Evolutionary conservation across 2,888 invertebrate species (phyloP).

Genomic region (Acheta domesticus): DNA sequence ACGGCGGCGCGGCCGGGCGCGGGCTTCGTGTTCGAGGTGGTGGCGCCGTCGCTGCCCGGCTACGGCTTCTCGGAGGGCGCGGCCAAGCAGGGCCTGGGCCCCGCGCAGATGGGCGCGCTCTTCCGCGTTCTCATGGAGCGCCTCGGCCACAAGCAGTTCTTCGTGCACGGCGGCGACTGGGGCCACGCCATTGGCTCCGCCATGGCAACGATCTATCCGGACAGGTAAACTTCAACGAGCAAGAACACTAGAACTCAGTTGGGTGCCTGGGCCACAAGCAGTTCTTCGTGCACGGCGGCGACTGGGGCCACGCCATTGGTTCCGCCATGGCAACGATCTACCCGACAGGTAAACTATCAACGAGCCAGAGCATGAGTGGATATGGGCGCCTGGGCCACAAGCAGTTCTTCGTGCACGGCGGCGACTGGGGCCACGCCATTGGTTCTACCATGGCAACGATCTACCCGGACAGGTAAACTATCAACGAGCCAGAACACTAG

Average conservation of each 20-base stretch:
- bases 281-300: conserved; percentile 73
- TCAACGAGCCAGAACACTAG: neutral
- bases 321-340: conserved; percentile 61
- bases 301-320: conserved; percentile 72
- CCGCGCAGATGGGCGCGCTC: conserved; percentile 53
- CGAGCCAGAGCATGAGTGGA: conserved; percentile 59
- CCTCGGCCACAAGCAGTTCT: conserved; percentile 63
- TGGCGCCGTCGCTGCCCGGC: conserved; percentile 66
- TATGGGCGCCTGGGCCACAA: conserved; percentile 67
- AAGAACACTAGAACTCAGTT: too few relatives aligned
- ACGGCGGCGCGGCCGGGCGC: conserved; percentile 52
- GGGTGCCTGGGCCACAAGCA: conserved; percentile 52
- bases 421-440: conserved; percentile 76
- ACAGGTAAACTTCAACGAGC: conserved; percentile 44
- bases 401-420: conserved; percentile 69
- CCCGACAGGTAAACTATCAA: conserved; percentile 52
- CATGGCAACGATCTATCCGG: conserved; percentile 62
- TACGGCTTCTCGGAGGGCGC: conserved; percentile 56
- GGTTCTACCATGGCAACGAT: conserved; percentile 59
- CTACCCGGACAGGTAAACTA: conserved; percentile 54
- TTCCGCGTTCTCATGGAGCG: conserved; percentile 67
- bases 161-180: conserved; percentile 79
- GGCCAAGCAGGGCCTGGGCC: conserved; percentile 39
- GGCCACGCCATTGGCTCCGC: conserved; percentile 61
- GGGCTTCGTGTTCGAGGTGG: conserved; percentile 64